Conservation (phyloP, 2,113 vertebrate genomes). For the Oophaga pumilio region DNA sequence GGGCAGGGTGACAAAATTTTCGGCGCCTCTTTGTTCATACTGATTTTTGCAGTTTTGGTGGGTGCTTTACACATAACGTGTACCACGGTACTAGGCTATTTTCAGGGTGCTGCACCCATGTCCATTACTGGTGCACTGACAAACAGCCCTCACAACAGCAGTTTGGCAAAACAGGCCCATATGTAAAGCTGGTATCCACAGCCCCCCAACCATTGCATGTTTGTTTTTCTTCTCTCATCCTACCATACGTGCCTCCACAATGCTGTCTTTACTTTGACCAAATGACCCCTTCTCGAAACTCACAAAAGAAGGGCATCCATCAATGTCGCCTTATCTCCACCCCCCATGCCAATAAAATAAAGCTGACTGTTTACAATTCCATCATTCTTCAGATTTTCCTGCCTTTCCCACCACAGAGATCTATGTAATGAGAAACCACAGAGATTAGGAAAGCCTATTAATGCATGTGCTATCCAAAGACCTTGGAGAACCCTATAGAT, state of each 20-base stretch:
- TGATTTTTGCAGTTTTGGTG: too few species aligned
- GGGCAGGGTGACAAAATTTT: too few species aligned
- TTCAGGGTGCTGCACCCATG: too few species aligned
- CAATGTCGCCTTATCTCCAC: neutral
- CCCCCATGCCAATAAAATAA: neutral
- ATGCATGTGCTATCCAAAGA: neutral
- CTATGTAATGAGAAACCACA: neutral
- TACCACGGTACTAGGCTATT: too few species aligned
- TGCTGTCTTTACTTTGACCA: conserved; percentile 2
- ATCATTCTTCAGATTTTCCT: neutral
- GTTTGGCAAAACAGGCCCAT: neutral
- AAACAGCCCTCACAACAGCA: neutral
- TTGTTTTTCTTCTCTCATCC: neutral
- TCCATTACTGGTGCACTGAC: too few species aligned
- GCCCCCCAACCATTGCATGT: neutral
- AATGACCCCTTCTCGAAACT: neutral
- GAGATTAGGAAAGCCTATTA: neutral
- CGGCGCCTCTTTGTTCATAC: too few species aligned
- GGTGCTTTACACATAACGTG: too few species aligned
- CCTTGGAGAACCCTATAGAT: too few species aligned
- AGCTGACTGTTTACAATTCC: neutral
- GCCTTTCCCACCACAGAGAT: neutral
- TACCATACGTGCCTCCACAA: neutral
- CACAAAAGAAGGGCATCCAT: neutral
- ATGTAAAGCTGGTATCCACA: neutral